A percentile compares a stretch with the other conserved stretches of the same genome.
These are phyloP conservation scores for Globodera rostochiensis DNA, from an alignment of 1,140 invertebrate genomes.

Conservation along the genomic window DNA sequence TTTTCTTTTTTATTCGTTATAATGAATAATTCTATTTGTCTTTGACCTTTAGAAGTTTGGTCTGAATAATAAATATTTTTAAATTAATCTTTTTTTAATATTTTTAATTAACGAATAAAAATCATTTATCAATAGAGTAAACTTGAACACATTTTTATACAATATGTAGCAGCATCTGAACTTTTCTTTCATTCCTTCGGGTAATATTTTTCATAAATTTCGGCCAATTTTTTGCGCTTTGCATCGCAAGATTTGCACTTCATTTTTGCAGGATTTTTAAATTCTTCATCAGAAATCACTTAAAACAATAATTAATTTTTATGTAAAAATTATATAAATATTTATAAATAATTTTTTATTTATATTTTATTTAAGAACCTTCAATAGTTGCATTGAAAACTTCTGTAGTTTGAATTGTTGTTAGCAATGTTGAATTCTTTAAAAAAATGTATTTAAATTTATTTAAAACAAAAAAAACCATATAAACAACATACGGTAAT, in stretches of 20 bases:
- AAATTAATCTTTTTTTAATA: too few relatives aligned
- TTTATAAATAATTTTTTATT: conserved; percentile 15
- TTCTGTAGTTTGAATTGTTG: background rate
- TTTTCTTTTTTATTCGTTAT: too few relatives aligned
- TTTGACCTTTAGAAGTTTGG: too few relatives aligned
- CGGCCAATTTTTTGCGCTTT: conserved; percentile 26
- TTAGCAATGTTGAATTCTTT: background rate
- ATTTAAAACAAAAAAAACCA: too few relatives aligned
- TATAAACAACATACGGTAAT: too few relatives aligned
- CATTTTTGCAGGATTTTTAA: conserved; percentile 29
- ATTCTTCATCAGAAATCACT: conserved; percentile 28
- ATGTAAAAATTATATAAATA: too few relatives aligned
- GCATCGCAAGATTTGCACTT: conserved; percentile 32
- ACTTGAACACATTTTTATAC: too few relatives aligned
- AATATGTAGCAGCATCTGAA: too few relatives aligned
- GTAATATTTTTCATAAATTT: conserved; percentile 35
- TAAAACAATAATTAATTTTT: background rate
- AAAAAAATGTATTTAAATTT: background rate
- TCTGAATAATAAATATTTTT: too few relatives aligned
- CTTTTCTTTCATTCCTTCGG: conserved; percentile 18
- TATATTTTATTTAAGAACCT: background rate
- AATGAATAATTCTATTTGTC: too few relatives aligned
- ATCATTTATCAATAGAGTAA: too few relatives aligned
- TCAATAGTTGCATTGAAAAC: conserved; percentile 1
- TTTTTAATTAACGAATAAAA: too few relatives aligned